These are phyloP conservation scores for Drosophila auraria DNA, from an alignment of 1,140 invertebrate species.

Conservation along the genomic window DNA sequence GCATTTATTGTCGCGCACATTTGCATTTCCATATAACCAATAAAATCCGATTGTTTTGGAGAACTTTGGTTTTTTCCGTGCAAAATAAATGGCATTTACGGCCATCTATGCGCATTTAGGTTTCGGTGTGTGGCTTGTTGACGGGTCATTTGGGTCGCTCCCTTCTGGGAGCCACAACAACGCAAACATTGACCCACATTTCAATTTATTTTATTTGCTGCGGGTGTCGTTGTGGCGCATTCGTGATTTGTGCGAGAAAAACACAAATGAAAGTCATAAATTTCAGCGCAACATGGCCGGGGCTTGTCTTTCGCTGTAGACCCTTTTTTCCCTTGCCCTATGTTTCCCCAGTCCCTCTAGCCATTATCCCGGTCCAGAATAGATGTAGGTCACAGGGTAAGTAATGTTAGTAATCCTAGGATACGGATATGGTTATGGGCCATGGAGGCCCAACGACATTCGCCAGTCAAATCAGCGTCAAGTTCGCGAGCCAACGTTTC, in stretches of 20 bases:
- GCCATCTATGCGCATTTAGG: constrained; percentile 33
- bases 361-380: constrained; percentile 12
- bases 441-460: constrained; percentile 38
- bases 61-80: constrained; percentile 34
- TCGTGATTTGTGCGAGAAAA: constrained; percentile 57
- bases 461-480: constrained; percentile 62
- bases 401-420: constrained; percentile 32
- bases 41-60: constrained; percentile 61
- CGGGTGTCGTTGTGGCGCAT: constrained; percentile 50
- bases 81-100: constrained; percentile 54
- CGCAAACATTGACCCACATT: constrained; percentile 71
- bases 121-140: constrained; percentile 27
- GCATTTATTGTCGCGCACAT: constrained; percentile 49
- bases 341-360: not conserved
- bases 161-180: constrained; percentile 45
- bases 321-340: not conserved
- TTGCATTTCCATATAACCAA: constrained; percentile 14
- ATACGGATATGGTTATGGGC: constrained; percentile 18
- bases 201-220: constrained; percentile 54
- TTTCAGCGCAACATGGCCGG: constrained; percentile 37
- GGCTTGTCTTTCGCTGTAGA: constrained; percentile 8
- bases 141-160: constrained; percentile 41
- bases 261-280: constrained; percentile 75
- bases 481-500: constrained; percentile 55
- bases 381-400: constrained; percentile 50